Percentiles rank a stretch among this genome's conserved stretches.
phyloP scores from a whole-genome alignment of 2,797 vertebrate genomes.

The Oryzias dopingdopingensis region DNA sequence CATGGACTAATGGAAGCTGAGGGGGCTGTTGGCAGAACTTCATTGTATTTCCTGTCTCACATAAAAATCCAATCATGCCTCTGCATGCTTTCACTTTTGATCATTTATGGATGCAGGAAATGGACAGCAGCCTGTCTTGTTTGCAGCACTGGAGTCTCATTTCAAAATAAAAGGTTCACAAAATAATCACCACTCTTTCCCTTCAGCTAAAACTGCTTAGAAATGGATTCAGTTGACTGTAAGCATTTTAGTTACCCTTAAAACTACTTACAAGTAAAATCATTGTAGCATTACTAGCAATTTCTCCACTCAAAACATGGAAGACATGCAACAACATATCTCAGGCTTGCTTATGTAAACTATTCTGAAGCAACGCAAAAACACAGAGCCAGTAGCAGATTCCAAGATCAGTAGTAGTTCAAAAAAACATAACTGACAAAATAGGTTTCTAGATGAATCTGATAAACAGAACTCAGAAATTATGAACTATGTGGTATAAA shows the following conservation, averaged over 20 bases:
- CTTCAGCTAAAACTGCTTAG: not conserved
- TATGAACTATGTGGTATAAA: conserved; percentile 19
- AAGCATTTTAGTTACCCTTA: conserved; percentile 56
- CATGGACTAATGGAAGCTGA: conserved; percentile 62
- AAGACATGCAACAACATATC: conserved; percentile 41
- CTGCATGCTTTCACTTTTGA: conserved; percentile 40
- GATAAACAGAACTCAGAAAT: not conserved
- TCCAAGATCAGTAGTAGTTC: conserved; percentile 62
- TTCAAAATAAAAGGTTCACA: conserved; percentile 15
- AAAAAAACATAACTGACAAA: conserved; percentile 26
- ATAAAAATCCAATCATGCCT: conserved; percentile 28
- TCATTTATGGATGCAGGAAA: conserved; percentile 22
- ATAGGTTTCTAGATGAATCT: conserved; percentile 13
- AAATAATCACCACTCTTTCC: not conserved
- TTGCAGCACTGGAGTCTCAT: conserved; percentile 5
- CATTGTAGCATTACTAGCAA: conserved; percentile 27
- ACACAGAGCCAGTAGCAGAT: conserved; percentile 57
- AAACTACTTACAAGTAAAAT: conserved; percentile 29
- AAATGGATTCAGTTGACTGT: not conserved
- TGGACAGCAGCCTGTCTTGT: conserved; percentile 3
- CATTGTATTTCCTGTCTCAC: conserved; percentile 13
- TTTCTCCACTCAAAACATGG: conserved; percentile 35
- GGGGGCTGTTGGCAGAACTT: conserved; percentile 9
- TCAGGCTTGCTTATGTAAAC: conserved; percentile 30
- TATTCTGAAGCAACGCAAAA: conserved; percentile 14